Evolutionary conservation across 2,888 invertebrate genomes (phyloP), one percentile per base, ranked within the genome.

Genomic region (Pimpla rufipes): DNA sequence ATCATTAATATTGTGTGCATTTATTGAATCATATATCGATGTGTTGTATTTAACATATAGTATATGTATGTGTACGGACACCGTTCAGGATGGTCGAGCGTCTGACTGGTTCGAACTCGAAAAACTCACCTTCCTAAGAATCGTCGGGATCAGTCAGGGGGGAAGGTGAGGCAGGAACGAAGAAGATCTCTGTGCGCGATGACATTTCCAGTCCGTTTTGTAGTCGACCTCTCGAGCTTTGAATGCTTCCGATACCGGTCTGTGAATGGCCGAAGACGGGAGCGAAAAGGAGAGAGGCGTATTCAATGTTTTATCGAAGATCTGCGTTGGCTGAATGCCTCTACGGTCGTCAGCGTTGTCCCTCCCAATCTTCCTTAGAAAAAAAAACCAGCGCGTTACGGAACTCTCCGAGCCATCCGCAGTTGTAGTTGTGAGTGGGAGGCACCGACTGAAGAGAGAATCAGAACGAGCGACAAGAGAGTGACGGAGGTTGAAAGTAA

Each of bases 271-370:
- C 29, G 18, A n/a, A 16, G 8, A 29, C 37, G 47, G 47, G 37
- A 68, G 45, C 13, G 42, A 29, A 40, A 29, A 64, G 74, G 74
- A 82, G 74, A 71, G 79, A 62, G 79, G 84, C 70, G 90, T 85
- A 92, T 92, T 92, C 91, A 91, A 85, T 92, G 92, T 92, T 92
- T 93, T 92, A 92, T 93, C 93, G 88, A 84, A 87, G 89, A 92
- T 92, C 92, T 92, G 86, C 85, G 88, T 88, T 88, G 88, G 87
- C 88, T 91, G 92, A 91, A 92, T 92, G 89, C 87, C 88, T 91
- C 82, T 81, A 5, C 29, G 81, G 81, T 77, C 59, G 47, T 87
- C 71, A 86, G 87, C 87, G 92, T 90, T 92, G 87, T 87, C 57
- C 86, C 76, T 86, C 84, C 84, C 87, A 85, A 86, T 85, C 79